These are phyloP conservation scores for Ormyrus rosae DNA, from an alignment of 2,888 invertebrate genomes.

Conservation along the genomic window DNA sequence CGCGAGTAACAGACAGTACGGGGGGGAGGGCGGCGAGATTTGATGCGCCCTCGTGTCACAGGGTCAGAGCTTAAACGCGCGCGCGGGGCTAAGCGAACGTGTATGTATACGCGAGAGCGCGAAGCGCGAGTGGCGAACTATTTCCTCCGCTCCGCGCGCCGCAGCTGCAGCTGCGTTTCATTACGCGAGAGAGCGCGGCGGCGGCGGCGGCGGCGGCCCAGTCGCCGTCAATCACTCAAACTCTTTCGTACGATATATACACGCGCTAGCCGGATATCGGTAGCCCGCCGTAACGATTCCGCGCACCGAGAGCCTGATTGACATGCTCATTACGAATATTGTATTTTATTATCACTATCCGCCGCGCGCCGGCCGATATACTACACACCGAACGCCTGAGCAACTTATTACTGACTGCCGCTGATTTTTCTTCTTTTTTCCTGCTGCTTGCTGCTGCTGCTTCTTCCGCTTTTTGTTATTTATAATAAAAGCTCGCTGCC, in stretches of 20 bases:
- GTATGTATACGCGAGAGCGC: too few relatives aligned
- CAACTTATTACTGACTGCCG: not conserved
- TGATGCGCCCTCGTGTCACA: not conserved
- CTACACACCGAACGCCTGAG: not conserved
- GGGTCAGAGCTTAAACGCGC: not conserved
- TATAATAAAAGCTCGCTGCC: not conserved
- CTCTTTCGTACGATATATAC: slow-evolving; percentile 60
- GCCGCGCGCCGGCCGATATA: not conserved
- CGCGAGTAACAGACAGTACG: not conserved
- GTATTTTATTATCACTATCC: slow-evolving; percentile 63
- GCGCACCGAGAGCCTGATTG: slow-evolving; percentile 54
- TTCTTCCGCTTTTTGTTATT: slow-evolving; percentile 5
- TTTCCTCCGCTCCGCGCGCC: slow-evolving; percentile 16
- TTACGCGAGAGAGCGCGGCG: slow-evolving; percentile 53
- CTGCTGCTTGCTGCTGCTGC: too few relatives aligned
- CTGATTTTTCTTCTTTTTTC: not conserved
- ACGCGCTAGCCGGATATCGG: slow-evolving; percentile 62
- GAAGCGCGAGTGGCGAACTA: not conserved
- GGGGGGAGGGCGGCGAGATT: not conserved
- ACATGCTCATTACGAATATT: slow-evolving; percentile 67
- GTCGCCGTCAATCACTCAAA: slow-evolving; percentile 67
- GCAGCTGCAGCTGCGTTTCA: slow-evolving; percentile 45
- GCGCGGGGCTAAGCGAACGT: too few relatives aligned
- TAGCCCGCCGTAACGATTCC: slow-evolving; percentile 53
- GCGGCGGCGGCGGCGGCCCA: too few relatives aligned